Evolutionary conservation across 2,113 vertebrate species (phyloP), one percentile per base, ranked within the genome.

Genomic region (Apodemus speciosus): DNA sequence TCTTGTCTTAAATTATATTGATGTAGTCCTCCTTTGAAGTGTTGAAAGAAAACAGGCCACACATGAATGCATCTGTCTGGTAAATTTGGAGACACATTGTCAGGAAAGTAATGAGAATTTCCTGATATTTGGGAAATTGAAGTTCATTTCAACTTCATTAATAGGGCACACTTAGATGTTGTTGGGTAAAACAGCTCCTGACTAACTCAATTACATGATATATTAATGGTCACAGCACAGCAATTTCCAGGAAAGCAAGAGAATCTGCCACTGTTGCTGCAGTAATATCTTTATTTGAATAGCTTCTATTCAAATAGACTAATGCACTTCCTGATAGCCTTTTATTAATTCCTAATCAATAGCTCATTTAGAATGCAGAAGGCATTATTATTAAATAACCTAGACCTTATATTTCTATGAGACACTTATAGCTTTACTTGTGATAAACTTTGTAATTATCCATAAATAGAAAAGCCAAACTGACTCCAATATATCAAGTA

Each of bases 81-180:
- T 89, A 53, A 93, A 68, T 90, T 88, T 92, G 76, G 80, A 94
- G 73, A 75, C 38, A 95, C 21, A 13, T 71, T 91, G 79, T 93
- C 90, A 94, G 77, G 84, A 95, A 96, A 93, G 92, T 85, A 89
- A 62, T 71, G 73, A 71, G 15, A 13, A 53, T 92, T 92, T 84
- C 49, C 85, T 88, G 90, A 93, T 84, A 94, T 95, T 85, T 95
- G 87, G 87, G 46, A 92, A 94, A 90, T 46, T 68, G 64, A 49
- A 89, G 35, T 94, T 94, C 83, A 93, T 94, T 96, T 96, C 64
- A 95, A n/a, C 68, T 94, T 93, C 85, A 90, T 94, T 94, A 95
- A 94, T 79, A 69, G 94, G 66, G 25, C 6, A 80, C 85, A 84
- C 92, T 96, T 75, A 97, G 73, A 92, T 94, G 87, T 1, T 93